phyloP scores from a whole-genome alignment of 2,888 invertebrate species.

The Meteorus colon region DNA sequence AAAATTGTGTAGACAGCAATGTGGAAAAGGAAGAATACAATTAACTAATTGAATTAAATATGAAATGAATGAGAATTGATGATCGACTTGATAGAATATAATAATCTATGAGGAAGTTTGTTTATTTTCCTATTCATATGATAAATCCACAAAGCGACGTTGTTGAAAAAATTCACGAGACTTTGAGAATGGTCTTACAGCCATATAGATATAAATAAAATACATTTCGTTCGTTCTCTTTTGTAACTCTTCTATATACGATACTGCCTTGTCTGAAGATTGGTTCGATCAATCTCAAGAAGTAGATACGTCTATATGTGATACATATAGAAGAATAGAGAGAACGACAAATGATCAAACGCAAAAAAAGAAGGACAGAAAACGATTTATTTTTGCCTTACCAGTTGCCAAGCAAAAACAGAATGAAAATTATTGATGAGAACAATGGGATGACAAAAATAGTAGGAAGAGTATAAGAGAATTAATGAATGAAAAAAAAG shows the following conservation, averaged over 20 bases:
- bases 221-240: slow-evolving; percentile 1
- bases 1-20: not conserved
- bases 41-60: too few relatives aligned
- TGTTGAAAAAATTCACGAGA: slow-evolving; percentile 44
- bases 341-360: not conserved
- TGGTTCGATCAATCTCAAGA: slow-evolving; percentile 12
- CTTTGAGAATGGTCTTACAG: slow-evolving; percentile 34
- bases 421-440: not conserved
- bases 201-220: not conserved
- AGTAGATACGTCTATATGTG: not conserved
- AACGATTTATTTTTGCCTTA: slow-evolving; percentile 1
- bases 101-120: not conserved
- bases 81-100: not conserved
- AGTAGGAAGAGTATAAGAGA: not conserved
- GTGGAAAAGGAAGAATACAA: too few relatives aligned
- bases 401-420: not conserved
- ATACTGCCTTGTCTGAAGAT: slow-evolving; percentile 9
- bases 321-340: not conserved
- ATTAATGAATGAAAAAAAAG: not conserved
- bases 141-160: not conserved
- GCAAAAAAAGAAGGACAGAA: not conserved
- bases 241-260: not conserved
- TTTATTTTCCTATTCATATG: not conserved
- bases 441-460: not conserved
- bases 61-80: not conserved